Evolutionary conservation across 2,113 vertebrate species (phyloP), one percentile per base, ranked within the genome.

Genomic region (Tenebrosternarchus preto): DNA sequence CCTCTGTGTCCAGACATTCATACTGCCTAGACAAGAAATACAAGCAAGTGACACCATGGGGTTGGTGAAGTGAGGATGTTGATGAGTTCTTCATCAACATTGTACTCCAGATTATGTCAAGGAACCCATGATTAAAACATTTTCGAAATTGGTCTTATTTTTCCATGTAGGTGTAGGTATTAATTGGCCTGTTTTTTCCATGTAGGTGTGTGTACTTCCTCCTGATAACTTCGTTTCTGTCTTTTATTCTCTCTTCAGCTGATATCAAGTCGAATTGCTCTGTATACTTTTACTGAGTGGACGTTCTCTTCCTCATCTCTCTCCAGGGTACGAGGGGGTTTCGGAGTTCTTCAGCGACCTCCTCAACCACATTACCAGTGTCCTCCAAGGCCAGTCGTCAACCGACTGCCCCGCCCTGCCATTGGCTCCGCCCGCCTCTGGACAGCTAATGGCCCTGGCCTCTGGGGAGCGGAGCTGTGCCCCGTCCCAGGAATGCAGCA

Each of bases 281-380:
- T 50, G 2, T 36, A 36, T 36, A 36, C 6, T 36, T 55, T 25
- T 20, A 25, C 60, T 19, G 6, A 74, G 50, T 57, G 17, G 1
- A 12, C 69, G 19, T 19, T 67, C 20, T 71, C 4, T 63, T 53
- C 39, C 60, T 6, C n/a, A 20, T 0, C 17, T 15, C 6, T 72
- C 68, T 73, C 11, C 89, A 99, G 97, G 97, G 82, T 99, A 99
- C 0, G 97, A 99, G 88, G 97, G 97, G 0, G 97, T 99, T 80
- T 95, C 95, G 0, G 96, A 97, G 88, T 99, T 99, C 89, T 99
- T 98, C 93, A 94, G 87, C 0, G 95, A 99, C 88, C 95, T 99
- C 78, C 91, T 99, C 88, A 98, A 95, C 91, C 97, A 99, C 89
- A 98, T 99, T 85, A 93, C 94, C 87, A 88, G 92, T 1, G 90